A percentile compares a stretch with the other conserved stretches of the same genome.
These are phyloP conservation scores for Hirtodrosophila histrioides DNA, from an alignment of 2,888 invertebrate species.

Conservation along the genomic window DNA sequence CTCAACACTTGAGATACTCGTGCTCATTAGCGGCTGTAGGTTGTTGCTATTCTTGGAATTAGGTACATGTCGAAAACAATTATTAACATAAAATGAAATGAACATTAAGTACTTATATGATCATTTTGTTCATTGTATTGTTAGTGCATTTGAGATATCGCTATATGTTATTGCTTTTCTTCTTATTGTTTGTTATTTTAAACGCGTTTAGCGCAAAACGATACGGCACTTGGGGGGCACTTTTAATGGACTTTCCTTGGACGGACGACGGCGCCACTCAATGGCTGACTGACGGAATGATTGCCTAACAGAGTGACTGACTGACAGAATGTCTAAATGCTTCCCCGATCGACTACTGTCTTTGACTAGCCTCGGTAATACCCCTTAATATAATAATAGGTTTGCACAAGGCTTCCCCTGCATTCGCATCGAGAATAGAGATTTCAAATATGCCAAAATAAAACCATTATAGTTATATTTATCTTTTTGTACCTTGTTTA, in stretches of 20 bases:
- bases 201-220: conserved; percentile 38
- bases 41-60: no score
- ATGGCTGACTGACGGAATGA: conserved; percentile 19
- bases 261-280: conserved; percentile 22
- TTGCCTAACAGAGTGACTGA: conserved; percentile 25
- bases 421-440: no score
- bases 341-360: conserved; percentile 20
- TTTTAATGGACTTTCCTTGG: conserved; percentile 57
- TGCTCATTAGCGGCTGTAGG: no score
- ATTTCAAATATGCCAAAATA: no score
- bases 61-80: no score
- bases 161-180: neutral
- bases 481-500: no score
- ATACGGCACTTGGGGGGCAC: conserved; percentile 46
- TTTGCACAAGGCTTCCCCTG: conserved; percentile 3
- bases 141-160: conserved; percentile 32
- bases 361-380: conserved; percentile 3
- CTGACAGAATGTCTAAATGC: conserved; percentile 21
- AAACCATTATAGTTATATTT: no score
- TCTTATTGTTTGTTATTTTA: conserved; percentile 38
- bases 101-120: neutral
- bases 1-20: no score
- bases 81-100: neutral
- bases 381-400: no score
- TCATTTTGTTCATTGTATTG: neutral